phyloP scores from a whole-genome alignment of 2,888 invertebrate species.

The Perizoma affinitatum region DNA sequence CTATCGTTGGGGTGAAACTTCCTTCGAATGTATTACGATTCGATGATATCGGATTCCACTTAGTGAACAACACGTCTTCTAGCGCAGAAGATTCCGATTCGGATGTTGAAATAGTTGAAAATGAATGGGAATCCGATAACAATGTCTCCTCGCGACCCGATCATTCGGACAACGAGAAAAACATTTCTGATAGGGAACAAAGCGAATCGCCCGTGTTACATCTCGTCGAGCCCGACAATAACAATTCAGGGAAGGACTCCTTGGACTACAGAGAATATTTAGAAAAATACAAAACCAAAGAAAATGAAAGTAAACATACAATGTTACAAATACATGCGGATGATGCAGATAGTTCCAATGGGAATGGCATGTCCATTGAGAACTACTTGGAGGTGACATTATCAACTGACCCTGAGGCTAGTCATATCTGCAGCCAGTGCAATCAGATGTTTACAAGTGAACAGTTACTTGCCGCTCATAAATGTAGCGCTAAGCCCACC shows the following conservation, averaged over 20 bases:
- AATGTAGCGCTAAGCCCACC: slow-evolving; percentile 75
- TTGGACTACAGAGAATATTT: slow-evolving; percentile 72
- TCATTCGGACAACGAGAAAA: slow-evolving; percentile 78
- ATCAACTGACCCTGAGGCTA: slow-evolving; percentile 80
- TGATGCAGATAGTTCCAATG: slow-evolving; percentile 77
- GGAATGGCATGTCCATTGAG: slow-evolving; percentile 81
- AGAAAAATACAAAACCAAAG: slow-evolving; percentile 75
- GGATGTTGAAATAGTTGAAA: slow-evolving; percentile 81
- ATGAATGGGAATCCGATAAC: slow-evolving; percentile 80
- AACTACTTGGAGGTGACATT: slow-evolving; percentile 81
- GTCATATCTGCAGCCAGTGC: slow-evolving; percentile 78
- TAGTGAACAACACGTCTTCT: slow-evolving; percentile 75
- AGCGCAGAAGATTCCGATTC: slow-evolving; percentile 81
- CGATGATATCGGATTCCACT: slow-evolving; percentile 81
- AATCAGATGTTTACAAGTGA: slow-evolving; percentile 81
- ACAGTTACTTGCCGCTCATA: slow-evolving; percentile 69
- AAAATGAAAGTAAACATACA: slow-evolving; percentile 65
- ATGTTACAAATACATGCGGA: slow-evolving; percentile 65
- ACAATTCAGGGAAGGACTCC: slow-evolving; percentile 71
- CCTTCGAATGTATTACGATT: slow-evolving; percentile 81
- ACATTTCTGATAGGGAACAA: slow-evolving; percentile 70
- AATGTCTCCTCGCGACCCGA: slow-evolving; percentile 76
- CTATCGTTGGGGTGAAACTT: slow-evolving; percentile 83
- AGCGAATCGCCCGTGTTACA: slow-evolving; percentile 77
- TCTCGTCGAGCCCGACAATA: slow-evolving; percentile 78